A percentile compares a stretch with the other conserved stretches of the same genome.
phyloP scores from a whole-genome alignment of 2,113 vertebrate species.

The Syngnathoides biaculeatus region DNA sequence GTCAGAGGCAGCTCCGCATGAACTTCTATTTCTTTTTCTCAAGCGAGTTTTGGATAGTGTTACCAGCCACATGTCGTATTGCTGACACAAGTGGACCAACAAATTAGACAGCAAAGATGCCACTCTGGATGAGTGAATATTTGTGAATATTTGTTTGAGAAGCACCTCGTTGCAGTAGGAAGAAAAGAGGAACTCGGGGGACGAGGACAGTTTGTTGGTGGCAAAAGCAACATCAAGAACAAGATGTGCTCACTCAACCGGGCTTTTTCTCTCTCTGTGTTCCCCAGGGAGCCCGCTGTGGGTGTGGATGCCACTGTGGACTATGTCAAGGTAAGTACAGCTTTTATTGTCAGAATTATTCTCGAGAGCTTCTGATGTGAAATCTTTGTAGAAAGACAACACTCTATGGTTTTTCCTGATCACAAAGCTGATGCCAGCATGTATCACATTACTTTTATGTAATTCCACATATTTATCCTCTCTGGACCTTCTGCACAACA shows the following conservation, averaged over 20 bases:
- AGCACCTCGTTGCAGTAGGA: constrained; percentile 4
- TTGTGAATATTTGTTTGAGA: background rate
- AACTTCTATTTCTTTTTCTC: constrained; percentile 2
- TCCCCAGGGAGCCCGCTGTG: constrained; percentile 62
- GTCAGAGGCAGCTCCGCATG: constrained; percentile 14
- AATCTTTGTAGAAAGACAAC: background rate
- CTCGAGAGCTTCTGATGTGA: background rate
- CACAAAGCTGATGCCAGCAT: background rate
- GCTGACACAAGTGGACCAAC: background rate
- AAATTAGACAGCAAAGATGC: background rate
- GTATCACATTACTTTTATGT: background rate
- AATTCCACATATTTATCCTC: background rate
- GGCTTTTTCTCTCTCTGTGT: constrained; percentile 67
- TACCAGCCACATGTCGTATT: background rate
- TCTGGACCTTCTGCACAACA: background rate
- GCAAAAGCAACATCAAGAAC: background rate
- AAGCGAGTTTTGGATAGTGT: background rate
- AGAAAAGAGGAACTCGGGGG: background rate
- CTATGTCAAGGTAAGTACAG: constrained; percentile 66
- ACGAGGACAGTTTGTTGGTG: background rate
- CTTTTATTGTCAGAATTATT: background rate
- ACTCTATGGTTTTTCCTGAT: background rate
- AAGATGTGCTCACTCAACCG: constrained; percentile 67
- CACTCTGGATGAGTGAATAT: background rate
- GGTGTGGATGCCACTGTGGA: constrained; percentile 53